Conservation (phyloP, 2,797 vertebrate species). For the Parauchenoglanis ngamensis region DNA sequence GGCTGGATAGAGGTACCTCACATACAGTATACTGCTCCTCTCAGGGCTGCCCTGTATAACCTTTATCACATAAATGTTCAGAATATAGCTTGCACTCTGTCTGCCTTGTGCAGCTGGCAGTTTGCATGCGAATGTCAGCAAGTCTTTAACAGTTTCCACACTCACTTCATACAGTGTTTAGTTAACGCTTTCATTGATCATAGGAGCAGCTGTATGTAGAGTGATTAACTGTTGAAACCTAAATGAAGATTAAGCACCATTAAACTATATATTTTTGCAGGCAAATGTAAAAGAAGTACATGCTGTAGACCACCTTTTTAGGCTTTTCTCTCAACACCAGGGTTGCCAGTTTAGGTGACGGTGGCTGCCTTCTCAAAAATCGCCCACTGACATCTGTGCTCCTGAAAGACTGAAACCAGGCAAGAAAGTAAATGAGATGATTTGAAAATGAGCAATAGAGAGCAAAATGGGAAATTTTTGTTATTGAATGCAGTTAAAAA, state of each 20-base stretch:
- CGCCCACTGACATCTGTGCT: constrained; percentile 45
- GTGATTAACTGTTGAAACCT: background rate
- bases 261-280: background rate
- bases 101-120: constrained; percentile 25
- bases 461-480: constrained; percentile 20
- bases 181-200: constrained; percentile 21
- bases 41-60: background rate
- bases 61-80: constrained; percentile 35
- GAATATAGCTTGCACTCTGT: constrained; percentile 11
- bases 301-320: constrained; percentile 22
- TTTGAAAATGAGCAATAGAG: constrained; percentile 10
- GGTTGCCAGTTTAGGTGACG: constrained; percentile 29
- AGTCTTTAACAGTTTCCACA: constrained; percentile 32
- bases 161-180: constrained; percentile 24
- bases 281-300: constrained; percentile 24
- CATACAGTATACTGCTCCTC: constrained; percentile 12
- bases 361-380: constrained; percentile 40
- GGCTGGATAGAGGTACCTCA: constrained; percentile 22
- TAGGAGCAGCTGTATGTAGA: background rate
- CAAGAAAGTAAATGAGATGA: constrained; percentile 36
- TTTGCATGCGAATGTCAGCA: constrained; percentile 26
- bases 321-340: constrained; percentile 19
- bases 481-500: background rate
- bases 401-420: constrained; percentile 21
- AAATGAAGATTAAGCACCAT: constrained; percentile 6